Conservation (phyloP, 2,113 vertebrate genomes). For the Phylloscopus trochilus region DNA sequence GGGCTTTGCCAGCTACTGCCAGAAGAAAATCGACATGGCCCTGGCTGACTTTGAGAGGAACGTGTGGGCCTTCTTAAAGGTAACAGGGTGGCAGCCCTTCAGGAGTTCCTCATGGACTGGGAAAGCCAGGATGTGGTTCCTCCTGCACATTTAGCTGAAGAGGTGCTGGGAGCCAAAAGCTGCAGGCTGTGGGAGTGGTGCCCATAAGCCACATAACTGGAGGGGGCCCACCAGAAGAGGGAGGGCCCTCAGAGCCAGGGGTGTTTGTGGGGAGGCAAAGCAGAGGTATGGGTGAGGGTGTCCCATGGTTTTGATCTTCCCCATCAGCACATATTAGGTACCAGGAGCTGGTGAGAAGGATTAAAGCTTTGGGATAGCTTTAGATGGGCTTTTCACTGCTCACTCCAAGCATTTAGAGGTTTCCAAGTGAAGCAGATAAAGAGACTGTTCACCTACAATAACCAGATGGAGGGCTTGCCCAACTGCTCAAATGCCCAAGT, state of each 20-base stretch:
- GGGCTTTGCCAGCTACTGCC: conserved; percentile 85
- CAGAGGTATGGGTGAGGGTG: background rate
- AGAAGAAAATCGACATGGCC: conserved; percentile 82
- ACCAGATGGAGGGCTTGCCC: background rate
- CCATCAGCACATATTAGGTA: background rate
- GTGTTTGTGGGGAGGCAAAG: background rate
- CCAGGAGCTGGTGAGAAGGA: background rate
- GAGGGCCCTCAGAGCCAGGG: background rate
- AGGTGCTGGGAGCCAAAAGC: background rate
- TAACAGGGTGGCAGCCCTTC: conserved; percentile 12
- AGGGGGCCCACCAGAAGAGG: background rate
- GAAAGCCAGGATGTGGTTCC: background rate
- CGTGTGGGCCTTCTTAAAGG: conserved; percentile 95
- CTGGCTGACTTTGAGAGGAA: conserved; percentile 88
- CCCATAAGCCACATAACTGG: background rate
- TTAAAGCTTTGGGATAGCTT: background rate
- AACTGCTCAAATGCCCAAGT: background rate
- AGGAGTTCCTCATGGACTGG: background rate
- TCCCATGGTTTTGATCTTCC: background rate
- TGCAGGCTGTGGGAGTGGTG: background rate
- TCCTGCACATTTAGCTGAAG: background rate
- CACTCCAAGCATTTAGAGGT: background rate
- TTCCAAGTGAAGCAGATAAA: background rate
- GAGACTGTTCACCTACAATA: background rate
- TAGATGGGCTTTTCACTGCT: background rate